Evolutionary conservation across 2,888 invertebrate genomes (phyloP), one percentile per base, ranked within the genome.

Genomic region (Rhogogaster chlorosoma): DNA sequence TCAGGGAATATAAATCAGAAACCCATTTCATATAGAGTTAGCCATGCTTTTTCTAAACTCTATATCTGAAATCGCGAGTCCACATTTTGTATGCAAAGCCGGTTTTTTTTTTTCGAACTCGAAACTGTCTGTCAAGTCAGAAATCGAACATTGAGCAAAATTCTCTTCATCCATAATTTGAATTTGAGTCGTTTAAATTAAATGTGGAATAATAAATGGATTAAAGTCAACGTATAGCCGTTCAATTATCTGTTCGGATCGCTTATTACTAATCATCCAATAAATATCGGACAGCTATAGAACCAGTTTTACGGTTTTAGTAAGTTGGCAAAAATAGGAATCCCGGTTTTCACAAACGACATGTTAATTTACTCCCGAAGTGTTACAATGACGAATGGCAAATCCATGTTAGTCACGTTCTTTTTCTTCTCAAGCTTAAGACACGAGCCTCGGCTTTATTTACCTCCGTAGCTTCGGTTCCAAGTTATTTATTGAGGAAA

Each of bases 311-410:
- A 45, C 15, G 36, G 26, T 15, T n/a, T 36, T 38, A 10, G 18
- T 10, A 18, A 26, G 18, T 6, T 26, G 26, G 0, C 75, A 45
- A 77, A 77, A 57, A 57, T 53, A 53, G 32, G 45, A 53, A 53
- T 18, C 10, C n/a, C 36, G 18, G 6, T 78, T 22, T 57, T 22
- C 22, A 26, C 45, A 26, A 45, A 75, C 3, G 45, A 18, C 9
- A 12, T 70, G 32, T 36, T 32, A n/a, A 15, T 42, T 75, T 45
- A 22, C 22, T n/a, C n/a, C n/a, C 29, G 26, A 29, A 42, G 36
- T 53, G 78, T 36, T 78, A 78, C 32, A 78, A 36, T 78, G 57
- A 78, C 78, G 49, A 53, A 53, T 78, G 53, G 36, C 32, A 18
- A 26, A 42, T 12, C 45, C 26, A 22, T 45, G 12, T 49, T n/a